Percentiles rank a stretch among this genome's conserved stretches.
Evolutionary conservation across 2,113 vertebrate genomes (phyloP).

Genomic region (Scolopax mira): DNA sequence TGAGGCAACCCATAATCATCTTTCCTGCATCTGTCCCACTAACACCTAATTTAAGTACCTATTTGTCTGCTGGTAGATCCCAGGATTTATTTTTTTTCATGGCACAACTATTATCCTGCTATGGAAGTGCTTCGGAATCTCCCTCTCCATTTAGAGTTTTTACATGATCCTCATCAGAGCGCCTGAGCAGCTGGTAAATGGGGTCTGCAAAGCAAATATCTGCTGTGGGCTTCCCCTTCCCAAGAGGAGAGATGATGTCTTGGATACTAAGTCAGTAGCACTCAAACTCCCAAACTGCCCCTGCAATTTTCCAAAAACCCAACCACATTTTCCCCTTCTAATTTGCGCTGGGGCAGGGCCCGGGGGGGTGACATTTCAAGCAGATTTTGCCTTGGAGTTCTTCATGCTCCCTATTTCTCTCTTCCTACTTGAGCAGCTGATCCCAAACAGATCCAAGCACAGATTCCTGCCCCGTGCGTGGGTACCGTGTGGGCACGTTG

Average conservation of each 20-base stretch:
- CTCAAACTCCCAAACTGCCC: neutral
- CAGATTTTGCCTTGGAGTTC: neutral
- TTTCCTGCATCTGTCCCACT: neutral
- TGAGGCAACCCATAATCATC: slow-evolving; percentile 32
- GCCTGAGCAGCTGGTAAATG: neutral
- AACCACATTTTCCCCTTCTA: neutral
- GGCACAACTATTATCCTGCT: neutral
- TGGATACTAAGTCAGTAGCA: neutral
- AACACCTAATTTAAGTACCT: neutral
- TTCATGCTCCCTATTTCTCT: neutral
- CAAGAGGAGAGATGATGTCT: neutral
- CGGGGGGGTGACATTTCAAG: too few relatives aligned
- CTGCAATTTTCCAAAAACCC: neutral
- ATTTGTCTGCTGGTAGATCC: slow-evolving; percentile 34
- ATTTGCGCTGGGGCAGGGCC: neutral
- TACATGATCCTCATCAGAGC: neutral
- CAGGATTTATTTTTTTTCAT: neutral
- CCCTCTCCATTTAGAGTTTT: neutral
- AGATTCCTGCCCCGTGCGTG: neutral
- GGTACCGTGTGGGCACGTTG: accelerated
- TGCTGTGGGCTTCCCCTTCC: neutral
- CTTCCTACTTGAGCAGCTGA: neutral
- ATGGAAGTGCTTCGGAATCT: neutral
- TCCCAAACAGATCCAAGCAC: neutral
- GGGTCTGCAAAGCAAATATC: neutral